A percentile compares a stretch with the other conserved stretches of the same genome.
phyloP scores from a whole-genome alignment of 1,140 invertebrate genomes.

The Psilanteris sp. region DNA sequence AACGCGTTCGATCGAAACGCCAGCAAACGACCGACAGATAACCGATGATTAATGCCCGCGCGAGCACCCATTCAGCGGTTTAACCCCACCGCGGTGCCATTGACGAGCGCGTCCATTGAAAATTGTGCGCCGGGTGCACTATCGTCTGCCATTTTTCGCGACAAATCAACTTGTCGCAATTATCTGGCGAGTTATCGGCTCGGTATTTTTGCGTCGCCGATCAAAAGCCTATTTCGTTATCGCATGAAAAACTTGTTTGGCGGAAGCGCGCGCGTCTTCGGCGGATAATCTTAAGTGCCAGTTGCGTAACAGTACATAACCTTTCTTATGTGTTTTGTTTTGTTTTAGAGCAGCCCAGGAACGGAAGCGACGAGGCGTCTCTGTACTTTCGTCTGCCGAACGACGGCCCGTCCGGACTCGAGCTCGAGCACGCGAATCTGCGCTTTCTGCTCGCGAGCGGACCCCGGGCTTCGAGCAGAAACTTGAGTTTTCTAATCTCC shows the following conservation, averaged over 20 bases:
- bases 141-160: conserved; percentile 29
- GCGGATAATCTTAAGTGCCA: conserved; percentile 40
- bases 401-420: conserved; percentile 3
- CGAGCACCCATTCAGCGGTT: not conserved
- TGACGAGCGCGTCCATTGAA: conserved; percentile 13
- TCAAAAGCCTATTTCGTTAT: conserved; percentile 42
- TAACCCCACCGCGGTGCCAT: conserved; percentile 15
- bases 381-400: conserved; percentile 37
- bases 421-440: conserved; percentile 55
- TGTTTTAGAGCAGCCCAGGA: conserved; percentile 70
- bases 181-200: conserved; percentile 32
- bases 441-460: conserved; percentile 41
- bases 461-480: conserved; percentile 27
- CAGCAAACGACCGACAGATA: not conserved
- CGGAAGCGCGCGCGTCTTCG: conserved; percentile 20
- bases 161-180: conserved; percentile 53
- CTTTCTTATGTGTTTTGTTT: conserved; percentile 49
- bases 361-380: conserved; percentile 43
- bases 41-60: no score
- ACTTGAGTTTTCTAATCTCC: conserved; percentile 62
- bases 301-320: conserved; percentile 44
- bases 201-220: conserved; percentile 36
- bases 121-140: no score
- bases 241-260: conserved; percentile 17
- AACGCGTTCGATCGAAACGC: no score